Conservation (phyloP, 2,888 invertebrate genomes). For the Aphodius sticticus region DNA sequence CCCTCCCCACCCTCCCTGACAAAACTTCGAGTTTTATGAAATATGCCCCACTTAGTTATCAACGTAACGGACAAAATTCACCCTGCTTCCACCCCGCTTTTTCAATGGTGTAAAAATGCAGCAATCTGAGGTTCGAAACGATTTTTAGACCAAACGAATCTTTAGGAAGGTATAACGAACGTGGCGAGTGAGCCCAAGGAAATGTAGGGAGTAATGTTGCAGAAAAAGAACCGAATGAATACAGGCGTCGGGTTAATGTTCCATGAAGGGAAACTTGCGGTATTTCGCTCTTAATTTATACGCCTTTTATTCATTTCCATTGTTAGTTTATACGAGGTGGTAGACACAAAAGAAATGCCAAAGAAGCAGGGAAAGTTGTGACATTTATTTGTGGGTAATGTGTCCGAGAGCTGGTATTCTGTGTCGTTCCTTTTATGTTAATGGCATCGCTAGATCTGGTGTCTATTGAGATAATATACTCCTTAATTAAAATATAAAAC, state of each 20-base stretch:
- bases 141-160: no score
- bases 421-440: no score
- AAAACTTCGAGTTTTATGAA: constrained; percentile 4
- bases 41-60: not conserved
- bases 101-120: not conserved
- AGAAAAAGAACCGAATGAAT: not conserved
- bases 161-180: no score
- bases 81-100: not conserved
- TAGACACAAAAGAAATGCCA: not conserved
- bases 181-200: not conserved
- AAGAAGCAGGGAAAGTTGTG: not conserved
- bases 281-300: not conserved
- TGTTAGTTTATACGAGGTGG: not conserved
- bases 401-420: no score
- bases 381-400: not conserved
- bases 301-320: not conserved
- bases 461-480: no score
- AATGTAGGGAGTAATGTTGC: not conserved
- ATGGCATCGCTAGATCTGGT: no score
- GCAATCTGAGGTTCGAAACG: not conserved
- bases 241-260: not conserved
- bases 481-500: no score
- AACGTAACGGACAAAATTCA: not conserved
- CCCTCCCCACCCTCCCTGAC: not conserved
- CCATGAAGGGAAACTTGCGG: not conserved